Base-by-base conservation (phyloP, 2,113 vertebrate genomes). In the Eclectus roratus region DNA sequence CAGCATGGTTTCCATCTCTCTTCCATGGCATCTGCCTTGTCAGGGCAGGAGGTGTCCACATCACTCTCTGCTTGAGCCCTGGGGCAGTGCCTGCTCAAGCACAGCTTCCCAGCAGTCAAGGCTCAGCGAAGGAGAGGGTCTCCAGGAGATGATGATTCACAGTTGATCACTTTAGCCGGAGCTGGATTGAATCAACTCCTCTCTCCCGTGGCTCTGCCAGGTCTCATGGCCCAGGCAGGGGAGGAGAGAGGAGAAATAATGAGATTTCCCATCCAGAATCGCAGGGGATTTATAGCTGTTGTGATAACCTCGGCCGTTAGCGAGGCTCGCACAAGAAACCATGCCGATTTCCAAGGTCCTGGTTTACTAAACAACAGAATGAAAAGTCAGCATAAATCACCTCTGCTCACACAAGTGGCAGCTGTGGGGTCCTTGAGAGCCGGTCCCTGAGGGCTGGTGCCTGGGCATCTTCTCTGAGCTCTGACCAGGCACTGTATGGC, bases 241-340 rank as follows among this genome's bases (percentile, higher is more conserved):
- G 64, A 96, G 80, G 70, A 87, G 83, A 80, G 84, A 89, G 44
- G 68, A 97, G 93, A 96, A 97, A 89, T 96, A 97, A 97, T 97
- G 95, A 97, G 95, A 96, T 97, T 97, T 97, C 96, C 96, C 93
- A 96, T 97, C 94, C 97, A 97, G 92, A 94, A 95, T 94, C 1
- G 11, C 21, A 69, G 89, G 93, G 96, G 97, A 97, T 97, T 97
- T 97, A 97, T 96, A 72, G 96, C 96, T 97, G 96, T 97, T 97
- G 96, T 97, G 97, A 97, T 97, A 97, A 97, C 97, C 97, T 93
- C 80, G n/a, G 96, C 94, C 21, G 29, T 79, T 50, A 85, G 90
- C 3, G 61, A 95, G 96, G 88, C 96, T 96, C 84, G 0, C 91
- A 89, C 77, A 80, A 94, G 94, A 74, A 96, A 92, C 91, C 73